phyloP scores from a whole-genome alignment of 1,140 invertebrate species.

The Elysia chlorotica region DNA sequence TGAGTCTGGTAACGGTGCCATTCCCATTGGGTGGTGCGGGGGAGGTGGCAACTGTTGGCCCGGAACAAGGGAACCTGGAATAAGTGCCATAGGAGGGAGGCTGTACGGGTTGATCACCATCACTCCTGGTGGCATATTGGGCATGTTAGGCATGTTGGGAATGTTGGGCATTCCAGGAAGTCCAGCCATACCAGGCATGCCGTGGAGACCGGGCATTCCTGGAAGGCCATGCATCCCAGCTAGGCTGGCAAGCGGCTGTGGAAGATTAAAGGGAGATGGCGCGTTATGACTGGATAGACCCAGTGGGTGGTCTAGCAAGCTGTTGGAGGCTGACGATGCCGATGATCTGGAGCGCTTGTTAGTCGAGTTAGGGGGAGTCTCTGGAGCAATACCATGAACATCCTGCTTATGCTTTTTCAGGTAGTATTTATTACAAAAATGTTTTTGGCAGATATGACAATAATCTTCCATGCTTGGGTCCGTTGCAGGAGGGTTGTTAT shows the following conservation, averaged over 20 bases:
- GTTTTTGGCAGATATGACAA: constrained; percentile 63
- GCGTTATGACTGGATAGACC: constrained; percentile 40
- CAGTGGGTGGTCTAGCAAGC: constrained; percentile 30
- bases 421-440: constrained; percentile 66
- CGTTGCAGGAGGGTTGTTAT: constrained; percentile 18
- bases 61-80: constrained; percentile 47
- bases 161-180: constrained; percentile 43
- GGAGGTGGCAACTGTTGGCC: constrained; percentile 39
- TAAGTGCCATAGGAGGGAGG: constrained; percentile 54
- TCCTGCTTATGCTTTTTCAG: constrained; percentile 69
- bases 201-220: constrained; percentile 38
- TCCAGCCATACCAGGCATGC: constrained; percentile 25
- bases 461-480: constrained; percentile 56
- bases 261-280: too few relatives aligned
- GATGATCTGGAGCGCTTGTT: constrained; percentile 34
- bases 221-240: constrained; percentile 33
- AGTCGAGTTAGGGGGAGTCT: constrained; percentile 43
- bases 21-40: constrained; percentile 32
- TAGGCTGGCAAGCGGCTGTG: constrained; percentile 50
- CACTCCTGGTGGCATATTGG: constrained; percentile 54
- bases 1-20: constrained; percentile 23
- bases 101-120: constrained; percentile 61
- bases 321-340: too few relatives aligned
- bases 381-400: constrained; percentile 66
- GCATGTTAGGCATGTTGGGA: constrained; percentile 29